Percentiles rank a stretch among this genome's conserved stretches.
Conservation (phyloP, 1,140 invertebrate genomes). For the Semibalanus balanoides region DNA sequence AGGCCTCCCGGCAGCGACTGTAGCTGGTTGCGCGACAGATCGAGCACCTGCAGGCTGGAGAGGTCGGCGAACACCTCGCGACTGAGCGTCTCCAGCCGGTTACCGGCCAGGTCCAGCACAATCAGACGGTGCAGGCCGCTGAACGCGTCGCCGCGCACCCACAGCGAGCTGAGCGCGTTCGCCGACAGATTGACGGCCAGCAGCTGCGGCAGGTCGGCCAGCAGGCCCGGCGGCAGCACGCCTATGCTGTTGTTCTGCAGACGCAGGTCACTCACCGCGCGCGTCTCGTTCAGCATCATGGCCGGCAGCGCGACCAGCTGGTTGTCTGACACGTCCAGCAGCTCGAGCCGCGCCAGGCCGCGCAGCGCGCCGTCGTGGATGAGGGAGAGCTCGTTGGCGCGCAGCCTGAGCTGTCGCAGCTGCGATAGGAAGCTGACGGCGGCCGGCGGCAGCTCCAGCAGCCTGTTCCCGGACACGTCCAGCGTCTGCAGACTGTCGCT, state of each 20-base stretch:
- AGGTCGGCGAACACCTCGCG: conserved; percentile 57
- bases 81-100: conserved; percentile 61
- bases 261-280: conserved; percentile 55
- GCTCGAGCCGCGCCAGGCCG: conserved; percentile 27
- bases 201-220: conserved; percentile 50
- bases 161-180: conserved; percentile 30
- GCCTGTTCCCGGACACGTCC: conserved; percentile 46
- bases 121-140: conserved; percentile 71
- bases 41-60: conserved; percentile 65
- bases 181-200: conserved; percentile 53
- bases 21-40: conserved; percentile 60
- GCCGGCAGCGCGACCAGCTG: conserved; percentile 49
- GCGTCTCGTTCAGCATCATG: conserved; percentile 39
- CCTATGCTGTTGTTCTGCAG: conserved; percentile 49
- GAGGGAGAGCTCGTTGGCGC: conserved; percentile 45
- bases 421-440: conserved; percentile 47
- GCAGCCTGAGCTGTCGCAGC: conserved; percentile 47
- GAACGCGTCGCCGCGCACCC: conserved; percentile 50
- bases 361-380: conserved; percentile 20
- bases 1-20: conserved; percentile 62
- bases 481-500: conserved; percentile 54
- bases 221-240: conserved; percentile 65
- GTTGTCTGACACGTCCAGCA: conserved; percentile 69
- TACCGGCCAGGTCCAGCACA: conserved; percentile 67
- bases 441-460: conserved; percentile 42